phyloP scores from a whole-genome alignment of 1,140 invertebrate genomes.

The Harlomillsia oculata region DNA sequence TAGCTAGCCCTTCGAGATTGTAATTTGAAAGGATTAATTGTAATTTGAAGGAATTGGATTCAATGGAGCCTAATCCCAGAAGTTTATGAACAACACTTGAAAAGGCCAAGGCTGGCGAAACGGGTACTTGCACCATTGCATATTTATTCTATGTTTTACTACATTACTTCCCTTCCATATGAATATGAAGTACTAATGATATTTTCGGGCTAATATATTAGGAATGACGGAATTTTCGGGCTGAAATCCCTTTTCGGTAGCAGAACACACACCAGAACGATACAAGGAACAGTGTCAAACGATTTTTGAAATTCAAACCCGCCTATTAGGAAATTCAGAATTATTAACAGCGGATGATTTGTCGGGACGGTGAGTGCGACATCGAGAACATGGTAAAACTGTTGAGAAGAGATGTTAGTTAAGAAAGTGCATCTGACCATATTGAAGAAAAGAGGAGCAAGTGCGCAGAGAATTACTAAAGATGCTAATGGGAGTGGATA shows the following conservation, averaged over 20 bases:
- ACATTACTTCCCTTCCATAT: too few species aligned
- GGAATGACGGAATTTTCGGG: conserved; percentile 97
- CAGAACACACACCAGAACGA: conserved; percentile 96
- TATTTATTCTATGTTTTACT: too few species aligned
- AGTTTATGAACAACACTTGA: too few species aligned
- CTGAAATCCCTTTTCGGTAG: conserved; percentile 95
- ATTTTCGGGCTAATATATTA: too few species aligned
- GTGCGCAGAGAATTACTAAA: conserved; percentile 88
- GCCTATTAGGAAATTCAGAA: conserved; percentile 82
- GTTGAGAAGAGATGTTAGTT: conserved; percentile 98
- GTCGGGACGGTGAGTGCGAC: conserved; percentile 73
- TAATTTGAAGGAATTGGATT: too few species aligned
- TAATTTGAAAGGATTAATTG: too few species aligned
- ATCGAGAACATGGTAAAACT: conserved; percentile 98
- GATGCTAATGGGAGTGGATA: conserved; percentile 67
- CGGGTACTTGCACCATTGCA: too few species aligned
- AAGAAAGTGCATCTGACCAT: conserved; percentile 83
- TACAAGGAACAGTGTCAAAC: conserved; percentile 99
- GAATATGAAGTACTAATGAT: too few species aligned
- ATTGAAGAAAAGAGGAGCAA: conserved; percentile 89
- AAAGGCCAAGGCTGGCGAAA: too few species aligned
- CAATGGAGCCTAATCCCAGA: too few species aligned
- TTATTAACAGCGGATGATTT: conserved; percentile 86
- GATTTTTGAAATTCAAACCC: conserved; percentile 96
- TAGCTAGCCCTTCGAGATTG: too few species aligned